Percentiles rank a stretch among this genome's conserved stretches.
These are phyloP conservation scores for Caenorhabditis sp. DNA, from an alignment of 2,888 invertebrate species.

Conservation along the genomic window DNA sequence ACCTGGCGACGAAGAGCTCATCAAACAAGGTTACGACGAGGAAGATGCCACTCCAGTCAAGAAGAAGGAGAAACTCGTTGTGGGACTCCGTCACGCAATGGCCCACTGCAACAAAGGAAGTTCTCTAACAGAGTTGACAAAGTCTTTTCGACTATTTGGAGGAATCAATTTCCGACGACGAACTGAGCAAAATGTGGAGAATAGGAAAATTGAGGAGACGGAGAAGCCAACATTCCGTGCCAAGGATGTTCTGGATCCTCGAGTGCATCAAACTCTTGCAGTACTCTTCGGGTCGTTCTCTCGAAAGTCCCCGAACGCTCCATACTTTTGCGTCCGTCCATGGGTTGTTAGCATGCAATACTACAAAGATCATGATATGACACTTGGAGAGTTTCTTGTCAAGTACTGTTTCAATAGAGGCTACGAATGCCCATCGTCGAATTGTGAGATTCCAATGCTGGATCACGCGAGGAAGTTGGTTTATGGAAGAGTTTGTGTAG, in stretches of 20 bases:
- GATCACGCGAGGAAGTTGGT: constrained; percentile 93
- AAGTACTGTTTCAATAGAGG: constrained; percentile 86
- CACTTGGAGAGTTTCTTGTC: constrained; percentile 93
- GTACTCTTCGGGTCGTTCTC: constrained; percentile 89
- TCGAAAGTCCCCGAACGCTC: constrained; percentile 86
- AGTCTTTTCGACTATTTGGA: constrained; percentile 52
- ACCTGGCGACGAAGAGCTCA: constrained; percentile 59
- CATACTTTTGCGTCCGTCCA: constrained; percentile 93
- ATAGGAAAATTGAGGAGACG: constrained; percentile 37
- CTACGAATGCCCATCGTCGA: constrained; percentile 90
- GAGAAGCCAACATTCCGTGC: constrained; percentile 53
- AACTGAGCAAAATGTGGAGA: constrained; percentile 42
- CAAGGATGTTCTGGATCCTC: constrained; percentile 84
- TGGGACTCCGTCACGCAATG: constrained; percentile 32
- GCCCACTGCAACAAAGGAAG: constrained; percentile 45
- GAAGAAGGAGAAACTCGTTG: constrained; percentile 17
- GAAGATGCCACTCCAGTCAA: constrained; percentile 42
- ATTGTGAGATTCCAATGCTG: constrained; percentile 91
- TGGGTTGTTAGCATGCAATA: constrained; percentile 94
- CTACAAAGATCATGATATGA: constrained; percentile 94
- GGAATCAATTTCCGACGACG: constrained; percentile 56
- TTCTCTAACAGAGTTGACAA: constrained; percentile 7
- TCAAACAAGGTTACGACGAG: constrained; percentile 58
- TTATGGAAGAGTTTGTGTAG: constrained; percentile 84
- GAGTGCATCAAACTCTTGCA: constrained; percentile 89